These are phyloP conservation scores for Planiliza haematocheilus DNA, from an alignment of 2,113 vertebrate genomes.

Conservation along the genomic window DNA sequence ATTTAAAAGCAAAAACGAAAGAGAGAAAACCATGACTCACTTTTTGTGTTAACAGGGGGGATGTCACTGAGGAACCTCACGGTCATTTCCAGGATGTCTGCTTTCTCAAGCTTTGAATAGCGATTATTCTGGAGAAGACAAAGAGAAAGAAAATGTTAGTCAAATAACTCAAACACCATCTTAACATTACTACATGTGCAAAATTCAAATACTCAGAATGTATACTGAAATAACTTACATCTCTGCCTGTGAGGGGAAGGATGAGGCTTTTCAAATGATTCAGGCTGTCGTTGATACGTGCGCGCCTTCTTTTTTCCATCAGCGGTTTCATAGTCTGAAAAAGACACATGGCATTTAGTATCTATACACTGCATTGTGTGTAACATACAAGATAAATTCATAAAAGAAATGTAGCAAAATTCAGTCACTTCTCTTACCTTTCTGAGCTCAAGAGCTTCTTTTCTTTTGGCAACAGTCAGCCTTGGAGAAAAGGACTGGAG, in stretches of 20 bases:
- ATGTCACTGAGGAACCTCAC: conserved; percentile 89
- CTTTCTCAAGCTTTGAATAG: conserved; percentile 91
- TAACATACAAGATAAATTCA: neutral
- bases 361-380: neutral
- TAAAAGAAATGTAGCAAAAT: neutral
- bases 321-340: conserved; percentile 89
- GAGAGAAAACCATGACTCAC: conserved; percentile 72
- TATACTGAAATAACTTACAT: conserved; percentile 81
- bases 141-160: conserved; percentile 27
- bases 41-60: conserved; percentile 69
- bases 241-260: conserved; percentile 87
- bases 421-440: conserved; percentile 77
- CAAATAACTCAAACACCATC: accelerated
- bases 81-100: conserved; percentile 93
- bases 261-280: conserved; percentile 88
- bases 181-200: neutral
- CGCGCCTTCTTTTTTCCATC: conserved; percentile 87
- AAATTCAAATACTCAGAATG: neutral
- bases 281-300: conserved; percentile 90
- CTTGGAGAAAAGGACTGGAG: conserved; percentile 47
- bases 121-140: conserved; percentile 79
- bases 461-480: conserved; percentile 81
- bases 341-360: conserved; percentile 32
- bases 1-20: neutral
- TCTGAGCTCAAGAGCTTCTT: conserved; percentile 80